Percentiles rank a stretch among this genome's conserved stretches.
Conservation (phyloP, 2,113 vertebrate species). For the Salvator merianae region DNA sequence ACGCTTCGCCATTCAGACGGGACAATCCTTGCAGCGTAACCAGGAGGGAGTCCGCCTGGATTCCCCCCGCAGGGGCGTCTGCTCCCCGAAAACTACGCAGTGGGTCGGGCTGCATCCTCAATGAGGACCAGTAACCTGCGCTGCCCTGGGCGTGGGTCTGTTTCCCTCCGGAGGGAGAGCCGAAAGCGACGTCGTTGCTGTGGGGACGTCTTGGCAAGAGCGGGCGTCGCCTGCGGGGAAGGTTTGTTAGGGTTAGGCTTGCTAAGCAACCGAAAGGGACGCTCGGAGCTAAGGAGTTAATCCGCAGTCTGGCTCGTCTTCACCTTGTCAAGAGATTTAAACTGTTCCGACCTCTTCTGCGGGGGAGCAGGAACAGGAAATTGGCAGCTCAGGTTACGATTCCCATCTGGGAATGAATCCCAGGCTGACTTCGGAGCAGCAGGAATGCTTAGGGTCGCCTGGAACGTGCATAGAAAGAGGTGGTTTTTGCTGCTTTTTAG, state of each 20-base stretch:
- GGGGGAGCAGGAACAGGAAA: not conserved
- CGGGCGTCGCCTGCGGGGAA: conserved; percentile 19
- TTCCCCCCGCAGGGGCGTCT: no score
- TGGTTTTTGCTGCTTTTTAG: no score
- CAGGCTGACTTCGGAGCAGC: not conserved
- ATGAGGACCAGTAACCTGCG: not conserved
- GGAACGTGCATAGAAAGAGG: no score
- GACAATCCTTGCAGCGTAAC: no score
- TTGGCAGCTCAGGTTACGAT: no score
- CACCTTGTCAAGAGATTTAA: not conserved
- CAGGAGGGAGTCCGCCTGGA: no score
- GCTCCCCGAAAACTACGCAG: no score
- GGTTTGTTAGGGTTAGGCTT: conserved; percentile 10
- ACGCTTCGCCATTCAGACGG: no score
- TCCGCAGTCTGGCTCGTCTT: not conserved
- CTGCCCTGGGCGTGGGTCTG: not conserved
- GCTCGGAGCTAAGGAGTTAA: not conserved
- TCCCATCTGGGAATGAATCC: not conserved
- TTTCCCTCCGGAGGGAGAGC: not conserved
- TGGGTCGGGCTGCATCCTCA: not conserved
- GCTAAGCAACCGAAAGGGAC: conserved; percentile 16
- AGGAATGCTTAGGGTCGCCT: not conserved
- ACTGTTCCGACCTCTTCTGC: not conserved
- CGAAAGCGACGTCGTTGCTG: conserved; percentile 48
- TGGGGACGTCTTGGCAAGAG: conserved; percentile 35